Conservation (phyloP, 1,140 invertebrate genomes). For the Parasteatoda tepidariorum region DNA sequence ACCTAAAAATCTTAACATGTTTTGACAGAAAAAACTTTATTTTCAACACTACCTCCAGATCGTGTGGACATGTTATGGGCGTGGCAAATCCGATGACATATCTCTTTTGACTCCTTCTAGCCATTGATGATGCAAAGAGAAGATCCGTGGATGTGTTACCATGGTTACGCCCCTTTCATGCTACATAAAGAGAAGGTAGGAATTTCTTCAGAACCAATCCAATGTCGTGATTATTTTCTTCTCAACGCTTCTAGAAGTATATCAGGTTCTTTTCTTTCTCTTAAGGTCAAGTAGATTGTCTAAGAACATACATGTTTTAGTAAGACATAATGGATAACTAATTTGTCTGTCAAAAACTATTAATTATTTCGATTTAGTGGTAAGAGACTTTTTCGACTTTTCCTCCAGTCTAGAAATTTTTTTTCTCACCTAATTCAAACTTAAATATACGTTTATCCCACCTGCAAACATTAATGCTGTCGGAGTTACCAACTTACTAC, state of each 20-base stretch:
- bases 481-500: too few relatives aligned
- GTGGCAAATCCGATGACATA: slow-evolving; percentile 41
- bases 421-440: too few relatives aligned
- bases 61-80: slow-evolving; percentile 46
- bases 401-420: too few relatives aligned
- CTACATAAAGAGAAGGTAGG: slow-evolving; percentile 58
- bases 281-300: neutral
- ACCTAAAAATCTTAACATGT: neutral
- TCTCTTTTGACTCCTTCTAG: slow-evolving; percentile 55
- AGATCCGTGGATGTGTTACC: slow-evolving; percentile 45
- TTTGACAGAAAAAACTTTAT: neutral
- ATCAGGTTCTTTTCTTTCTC: neutral
- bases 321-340: too few relatives aligned
- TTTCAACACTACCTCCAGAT: neutral
- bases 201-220: slow-evolving; percentile 53
- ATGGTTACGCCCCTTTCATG: slow-evolving; percentile 54
- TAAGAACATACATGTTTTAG: too few relatives aligned
- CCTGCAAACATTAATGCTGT: too few relatives aligned
- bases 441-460: too few relatives aligned
- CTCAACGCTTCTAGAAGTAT: neutral
- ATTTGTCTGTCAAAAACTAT: too few relatives aligned
- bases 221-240: slow-evolving; percentile 52
- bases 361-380: too few relatives aligned
- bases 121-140: slow-evolving; percentile 57
- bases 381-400: too few relatives aligned